These are phyloP conservation scores for Notothenia coriiceps DNA, from an alignment of 2,113 vertebrate species.

Conservation along the genomic window DNA sequence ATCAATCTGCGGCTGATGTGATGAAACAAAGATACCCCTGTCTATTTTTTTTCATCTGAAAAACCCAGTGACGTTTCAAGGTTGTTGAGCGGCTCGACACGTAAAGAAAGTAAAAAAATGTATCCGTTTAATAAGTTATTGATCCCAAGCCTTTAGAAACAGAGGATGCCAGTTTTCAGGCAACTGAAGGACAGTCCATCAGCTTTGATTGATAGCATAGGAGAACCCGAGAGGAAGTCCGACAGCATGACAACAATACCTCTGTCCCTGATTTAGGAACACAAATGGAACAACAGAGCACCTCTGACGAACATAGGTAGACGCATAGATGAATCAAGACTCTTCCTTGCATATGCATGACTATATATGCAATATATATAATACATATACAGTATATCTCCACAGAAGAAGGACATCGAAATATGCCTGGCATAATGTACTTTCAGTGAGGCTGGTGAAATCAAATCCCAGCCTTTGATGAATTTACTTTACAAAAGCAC, in stretches of 20 bases:
- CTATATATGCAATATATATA: background rate
- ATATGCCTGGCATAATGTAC: constrained; percentile 21
- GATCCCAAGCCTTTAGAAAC: constrained; percentile 69
- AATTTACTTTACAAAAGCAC: constrained; percentile 20
- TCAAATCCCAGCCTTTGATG: constrained; percentile 49
- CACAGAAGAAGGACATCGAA: constrained; percentile 4
- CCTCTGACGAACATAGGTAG: background rate
- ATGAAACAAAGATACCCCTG: constrained; percentile 33
- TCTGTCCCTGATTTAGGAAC: constrained; percentile 33
- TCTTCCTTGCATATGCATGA: background rate
- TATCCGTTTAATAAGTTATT: constrained; percentile 77
- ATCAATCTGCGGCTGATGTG: constrained; percentile 16
- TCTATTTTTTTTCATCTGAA: constrained; percentile 10
- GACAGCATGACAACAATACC: constrained; percentile 57
- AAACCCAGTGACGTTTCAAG: constrained; percentile 50
- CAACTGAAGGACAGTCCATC: constrained; percentile 68
- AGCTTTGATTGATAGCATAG: constrained; percentile 69
- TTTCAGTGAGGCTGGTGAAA: constrained; percentile 25
- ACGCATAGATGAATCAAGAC: background rate
- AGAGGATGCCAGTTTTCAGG: constrained; percentile 64
- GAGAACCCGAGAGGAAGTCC: constrained; percentile 35
- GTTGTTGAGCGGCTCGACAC: too few relatives aligned
- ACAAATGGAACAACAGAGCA: background rate
- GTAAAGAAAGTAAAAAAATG: constrained; percentile 40
- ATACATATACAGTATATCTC: background rate